These are phyloP conservation scores for Lucinisca nassula DNA, from an alignment of 2,888 invertebrate genomes.

Conservation along the genomic window DNA sequence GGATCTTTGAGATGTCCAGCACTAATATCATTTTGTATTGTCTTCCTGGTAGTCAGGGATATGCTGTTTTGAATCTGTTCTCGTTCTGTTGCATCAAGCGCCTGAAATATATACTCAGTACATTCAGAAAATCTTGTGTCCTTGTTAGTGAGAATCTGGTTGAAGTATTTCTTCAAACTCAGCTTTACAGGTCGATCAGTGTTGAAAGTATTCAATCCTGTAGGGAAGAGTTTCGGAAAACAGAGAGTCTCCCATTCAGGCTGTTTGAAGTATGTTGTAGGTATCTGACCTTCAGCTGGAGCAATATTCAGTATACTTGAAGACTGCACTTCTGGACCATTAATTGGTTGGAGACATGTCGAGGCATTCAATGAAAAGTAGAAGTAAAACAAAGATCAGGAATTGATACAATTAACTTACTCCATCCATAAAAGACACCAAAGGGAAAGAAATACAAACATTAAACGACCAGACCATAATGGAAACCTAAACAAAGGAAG, in stretches of 20 bases:
- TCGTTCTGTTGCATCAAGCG: conserved; percentile 48
- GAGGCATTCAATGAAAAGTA: no score
- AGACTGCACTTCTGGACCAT: conserved; percentile 38
- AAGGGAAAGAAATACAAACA: no score
- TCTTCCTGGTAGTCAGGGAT: conserved; percentile 40
- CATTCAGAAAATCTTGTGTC: conserved; percentile 53
- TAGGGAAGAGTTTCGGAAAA: conserved; percentile 45
- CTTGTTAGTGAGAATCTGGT: conserved; percentile 28
- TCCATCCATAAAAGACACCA: no score
- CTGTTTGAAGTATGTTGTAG: conserved; percentile 26
- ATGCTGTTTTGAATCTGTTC: conserved; percentile 30
- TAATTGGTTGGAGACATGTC: conserved; percentile 33
- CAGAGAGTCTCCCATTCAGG: conserved; percentile 46
- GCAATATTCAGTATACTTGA: conserved; percentile 34
- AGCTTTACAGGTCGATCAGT: neutral
- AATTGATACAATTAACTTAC: no score
- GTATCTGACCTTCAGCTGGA: conserved; percentile 51
- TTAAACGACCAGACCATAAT: no score
- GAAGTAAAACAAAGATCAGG: no score
- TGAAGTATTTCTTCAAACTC: conserved; percentile 51
- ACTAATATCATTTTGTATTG: conserved; percentile 27
- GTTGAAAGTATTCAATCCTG: conserved; percentile 20
- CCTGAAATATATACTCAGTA: conserved; percentile 49
- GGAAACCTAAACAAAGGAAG: no score
- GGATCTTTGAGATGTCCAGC: conserved; percentile 48